Evolutionary conservation across 1,140 invertebrate species (phyloP), one percentile per base, ranked within the genome.

Genomic region (Trinorchestia longiramus): DNA sequence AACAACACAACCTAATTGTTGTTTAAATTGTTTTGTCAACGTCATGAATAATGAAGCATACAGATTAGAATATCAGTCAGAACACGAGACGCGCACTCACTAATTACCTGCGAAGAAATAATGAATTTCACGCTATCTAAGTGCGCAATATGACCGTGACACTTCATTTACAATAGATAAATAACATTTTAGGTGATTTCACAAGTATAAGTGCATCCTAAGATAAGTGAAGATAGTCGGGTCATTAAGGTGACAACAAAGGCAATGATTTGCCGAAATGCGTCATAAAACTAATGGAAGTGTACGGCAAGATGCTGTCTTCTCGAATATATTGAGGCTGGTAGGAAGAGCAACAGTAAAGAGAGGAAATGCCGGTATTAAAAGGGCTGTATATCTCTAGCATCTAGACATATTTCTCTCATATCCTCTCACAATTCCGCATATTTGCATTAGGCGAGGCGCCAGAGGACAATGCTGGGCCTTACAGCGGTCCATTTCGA

Each of bases 401-500:
- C 44, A 94, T 94, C 92, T 94, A 45, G 92, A 94, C 92, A 94
- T 94, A 94, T 94, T 94, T 94, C 92, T 94, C 92, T 94, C 92
- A 94, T 94, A 94, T 94, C 43, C 92, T 94, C 92, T 94, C 92
- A 94, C 92, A 94, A 94, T 94, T 94, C 92, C 43, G 44, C 92
- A 94, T 94, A 94, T 94, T 94, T 94, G 92, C 92, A 94, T 94
- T 94, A 94, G 92, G 92, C 92, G 92, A 94, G 92, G 92, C 92
- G 92, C 92, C 43, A 47, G 92, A 94, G 92, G 92, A 94, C 92
- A 94, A 94, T 94, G 92, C 92, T 44, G 92, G 92, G 41, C 44
- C 43, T 44, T 43, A 94, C 92, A 94, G 47, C 92, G 92, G 92
- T 94, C 92, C 92, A 94, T 94, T 94, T 45, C 43, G 43, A 94